Base-by-base conservation (phyloP, 2,113 vertebrate genomes). In the Coptodon rendalli region DNA sequence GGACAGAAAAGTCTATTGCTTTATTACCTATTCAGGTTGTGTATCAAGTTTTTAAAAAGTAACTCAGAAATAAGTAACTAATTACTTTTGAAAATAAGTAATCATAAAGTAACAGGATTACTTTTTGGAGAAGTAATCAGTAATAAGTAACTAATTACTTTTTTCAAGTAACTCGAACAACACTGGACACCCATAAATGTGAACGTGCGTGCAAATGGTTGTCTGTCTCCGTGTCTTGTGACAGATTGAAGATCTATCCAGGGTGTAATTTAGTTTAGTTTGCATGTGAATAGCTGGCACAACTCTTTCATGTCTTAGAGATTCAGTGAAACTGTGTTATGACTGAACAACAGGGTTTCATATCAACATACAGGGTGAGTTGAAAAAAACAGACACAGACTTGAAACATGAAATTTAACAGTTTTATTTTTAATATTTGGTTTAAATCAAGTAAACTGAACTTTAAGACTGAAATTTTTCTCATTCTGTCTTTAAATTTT, bases 171-270 rank as follows among this genome's bases (percentile, higher is more conserved):
- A 57, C 7, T 57, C 0, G 24, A 57, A 14, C 54, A 57, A 57
- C 54, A 29, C 54, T 57, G 12, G 57, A 61, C 14, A 1, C 27
- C 8, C 27, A 31, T 61, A 17, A 31, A 61, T 61, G 14, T 61
- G 27, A 17, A 61, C 0, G 8, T 52, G 7, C 0, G 7, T 59
- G 57, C 14, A 0, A 61, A 31, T 31, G 14, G 27, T 31, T 17
- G 27, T 61, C 57, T 2, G 57, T 61, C 8, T 61, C 14, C 9
- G 14, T 31, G 27, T 59, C 11, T 14, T 9, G 27, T 61, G 57
- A 61, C 57, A 31, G 27, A 59, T 1, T 31, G 2, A 59, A 29
- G 56, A 29, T 59, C 40, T 59, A 31, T 59, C 27, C 14, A 0
- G 57, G 57, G 16, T 61, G 14, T 61, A 31, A 31, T 31, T 22